Percentiles rank a stretch among this genome's conserved stretches.
phyloP scores from a whole-genome alignment of 2,113 vertebrate genomes.

The Probosciger aterrimus region DNA sequence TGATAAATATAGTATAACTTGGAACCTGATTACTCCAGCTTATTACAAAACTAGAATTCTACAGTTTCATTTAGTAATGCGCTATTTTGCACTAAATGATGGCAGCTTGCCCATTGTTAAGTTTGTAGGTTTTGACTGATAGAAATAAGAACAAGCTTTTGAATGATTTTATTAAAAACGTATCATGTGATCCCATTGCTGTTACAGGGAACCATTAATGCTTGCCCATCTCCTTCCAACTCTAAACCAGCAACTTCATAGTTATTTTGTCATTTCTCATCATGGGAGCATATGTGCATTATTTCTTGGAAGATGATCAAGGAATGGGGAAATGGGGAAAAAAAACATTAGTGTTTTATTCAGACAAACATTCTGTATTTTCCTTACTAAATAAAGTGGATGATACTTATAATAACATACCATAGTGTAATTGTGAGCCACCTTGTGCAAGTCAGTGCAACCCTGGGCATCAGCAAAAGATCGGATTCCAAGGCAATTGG shows the following conservation, averaged over 20 bases:
- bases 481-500: slow-evolving; percentile 96
- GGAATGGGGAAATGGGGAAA: neutral
- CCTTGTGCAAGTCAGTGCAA: slow-evolving; percentile 92
- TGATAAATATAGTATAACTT: neutral
- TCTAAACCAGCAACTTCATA: neutral
- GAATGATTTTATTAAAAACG: neutral
- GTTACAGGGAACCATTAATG: neutral
- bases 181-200: neutral
- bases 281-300: neutral
- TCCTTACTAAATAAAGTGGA: neutral
- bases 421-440: slow-evolving; percentile 97
- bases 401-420: slow-evolving; percentile 73
- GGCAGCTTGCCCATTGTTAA: neutral
- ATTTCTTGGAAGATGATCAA: neutral
- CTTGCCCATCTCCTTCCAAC: neutral
- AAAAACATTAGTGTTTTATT: neutral
- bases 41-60: neutral
- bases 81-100: neutral
- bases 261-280: neutral
- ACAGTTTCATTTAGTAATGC: neutral
- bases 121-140: neutral
- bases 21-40: neutral
- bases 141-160: neutral
- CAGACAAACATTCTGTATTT: neutral
- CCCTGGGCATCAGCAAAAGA: slow-evolving; percentile 96